Conservation (phyloP, 2,888 invertebrate genomes). For the Drosophila sordidula region DNA sequence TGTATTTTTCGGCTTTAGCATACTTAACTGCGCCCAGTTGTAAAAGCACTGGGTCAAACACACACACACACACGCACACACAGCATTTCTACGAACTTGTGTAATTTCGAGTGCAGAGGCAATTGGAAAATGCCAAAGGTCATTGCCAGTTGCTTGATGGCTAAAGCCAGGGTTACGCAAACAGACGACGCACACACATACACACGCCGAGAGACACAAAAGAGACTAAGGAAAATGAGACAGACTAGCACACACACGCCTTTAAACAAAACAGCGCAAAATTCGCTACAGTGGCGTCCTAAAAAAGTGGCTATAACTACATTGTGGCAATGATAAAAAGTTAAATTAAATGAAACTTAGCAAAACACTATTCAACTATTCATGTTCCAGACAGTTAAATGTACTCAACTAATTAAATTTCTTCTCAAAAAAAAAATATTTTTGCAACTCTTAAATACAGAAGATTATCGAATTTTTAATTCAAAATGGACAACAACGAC, state of each 20-base stretch:
- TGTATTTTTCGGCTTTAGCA: slow-evolving; percentile 16
- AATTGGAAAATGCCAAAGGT: slow-evolving; percentile 69
- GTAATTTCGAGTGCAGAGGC: slow-evolving; percentile 26
- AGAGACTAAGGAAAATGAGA: slow-evolving; percentile 14
- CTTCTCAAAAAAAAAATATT: too few species aligned
- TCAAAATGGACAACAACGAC: too few species aligned
- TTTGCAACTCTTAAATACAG: too few species aligned
- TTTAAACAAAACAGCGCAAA: background rate
- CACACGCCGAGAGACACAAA: background rate
- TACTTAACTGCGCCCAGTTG: slow-evolving; percentile 22
- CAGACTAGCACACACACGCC: slow-evolving; percentile 7
- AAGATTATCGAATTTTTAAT: too few species aligned
- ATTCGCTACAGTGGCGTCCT: background rate
- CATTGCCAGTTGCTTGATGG: slow-evolving; percentile 58
- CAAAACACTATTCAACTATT: too few species aligned
- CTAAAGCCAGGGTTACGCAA: slow-evolving; percentile 62
- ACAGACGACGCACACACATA: slow-evolving; percentile 20
- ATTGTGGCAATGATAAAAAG: too few species aligned
- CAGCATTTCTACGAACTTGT: slow-evolving; percentile 14
- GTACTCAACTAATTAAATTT: too few species aligned
- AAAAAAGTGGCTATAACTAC: too few species aligned
- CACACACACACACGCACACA: slow-evolving; percentile 11
- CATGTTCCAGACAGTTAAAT: too few species aligned
- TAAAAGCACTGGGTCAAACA: slow-evolving; percentile 12
- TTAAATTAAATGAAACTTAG: too few species aligned